Base-by-base conservation (phyloP, 2,113 vertebrate species). In the Acanthochromis polyacanthus region DNA sequence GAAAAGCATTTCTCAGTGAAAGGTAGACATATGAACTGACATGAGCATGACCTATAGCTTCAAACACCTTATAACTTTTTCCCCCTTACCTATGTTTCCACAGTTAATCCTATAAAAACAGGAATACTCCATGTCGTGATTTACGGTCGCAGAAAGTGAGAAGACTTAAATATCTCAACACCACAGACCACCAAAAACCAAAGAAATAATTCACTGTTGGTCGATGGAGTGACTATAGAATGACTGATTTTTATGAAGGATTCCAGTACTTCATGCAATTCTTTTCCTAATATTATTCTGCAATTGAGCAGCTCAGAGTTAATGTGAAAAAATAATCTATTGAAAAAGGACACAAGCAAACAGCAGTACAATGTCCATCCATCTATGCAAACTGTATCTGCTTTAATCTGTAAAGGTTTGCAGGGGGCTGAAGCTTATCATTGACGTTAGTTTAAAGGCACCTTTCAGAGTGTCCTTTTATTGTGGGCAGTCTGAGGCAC, bases 71-170 rank as follows among this genome's bases (percentile, higher is more conserved):
- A 80, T 81, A 83, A 78, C 72, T 43, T 78, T 79, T 73, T 12
- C 48, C 72, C 65, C 55, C 40, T 68, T 79, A 88, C 78, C 81
- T 76, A 25, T 78, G 59, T 84, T 88, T 89, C 80, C 72, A 80
- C 69, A 46, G 63, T 43, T 86, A 84, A 89, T 82, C 79, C 80
- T 70, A 84, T 86, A 78, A 89, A 89, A 84, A 81, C 64, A 83
- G 53, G 30, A 57, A 48, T 66, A 68, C 56, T 40, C 52, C 75
- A 53, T 82, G 57, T 71, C 17, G 17, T 86, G 74, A 92, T 83
- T 88, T 83, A 89, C 60, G 56, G 73, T 59, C 12, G 28, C n/a
- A 53, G 52, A 72, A 88, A 75, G 71, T 57, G 66, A 82, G 57
- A 90, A 46, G 64, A 70, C 71, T 64, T 67, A 65, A 74, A 88